Evolutionary conservation across 2,113 vertebrate species (phyloP).

Genomic region (Pimephales promelas): DNA sequence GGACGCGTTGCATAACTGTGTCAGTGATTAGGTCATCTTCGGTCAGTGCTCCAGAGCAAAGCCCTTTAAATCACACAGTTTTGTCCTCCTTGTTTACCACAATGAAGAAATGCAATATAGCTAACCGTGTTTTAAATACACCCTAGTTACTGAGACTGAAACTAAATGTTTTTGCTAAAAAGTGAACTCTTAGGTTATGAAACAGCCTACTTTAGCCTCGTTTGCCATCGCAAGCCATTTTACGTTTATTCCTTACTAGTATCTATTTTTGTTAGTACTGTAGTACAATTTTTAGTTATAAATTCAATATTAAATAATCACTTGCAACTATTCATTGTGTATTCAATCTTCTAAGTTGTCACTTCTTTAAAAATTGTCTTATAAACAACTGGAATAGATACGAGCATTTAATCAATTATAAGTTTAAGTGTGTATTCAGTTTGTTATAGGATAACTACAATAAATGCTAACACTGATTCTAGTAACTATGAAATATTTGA

Average conservation of each 20-base stretch:
- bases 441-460: not conserved
- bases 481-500: not conserved
- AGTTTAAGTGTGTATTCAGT: not conserved
- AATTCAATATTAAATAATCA: not conserved
- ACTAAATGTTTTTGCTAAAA: not conserved
- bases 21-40: slow-evolving; percentile 58
- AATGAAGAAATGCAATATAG: not conserved
- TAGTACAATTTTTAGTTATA: not conserved
- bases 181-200: not conserved
- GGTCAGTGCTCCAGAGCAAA: slow-evolving; percentile 58
- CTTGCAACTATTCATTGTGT: not conserved
- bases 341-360: not conserved
- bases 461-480: not conserved
- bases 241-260: not conserved
- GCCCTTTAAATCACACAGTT: not conserved
- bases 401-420: not conserved
- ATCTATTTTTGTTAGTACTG: not conserved
- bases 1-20: slow-evolving; percentile 71
- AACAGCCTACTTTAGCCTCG: not conserved
- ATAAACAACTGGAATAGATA: not conserved
- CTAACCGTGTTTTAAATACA: not conserved
- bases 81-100: not conserved
- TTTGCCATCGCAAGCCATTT: not conserved
- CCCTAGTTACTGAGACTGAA: not conserved
- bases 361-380: not conserved